phyloP scores from a whole-genome alignment of 1,140 invertebrate species.

The Diabrotica virgifera region DNA sequence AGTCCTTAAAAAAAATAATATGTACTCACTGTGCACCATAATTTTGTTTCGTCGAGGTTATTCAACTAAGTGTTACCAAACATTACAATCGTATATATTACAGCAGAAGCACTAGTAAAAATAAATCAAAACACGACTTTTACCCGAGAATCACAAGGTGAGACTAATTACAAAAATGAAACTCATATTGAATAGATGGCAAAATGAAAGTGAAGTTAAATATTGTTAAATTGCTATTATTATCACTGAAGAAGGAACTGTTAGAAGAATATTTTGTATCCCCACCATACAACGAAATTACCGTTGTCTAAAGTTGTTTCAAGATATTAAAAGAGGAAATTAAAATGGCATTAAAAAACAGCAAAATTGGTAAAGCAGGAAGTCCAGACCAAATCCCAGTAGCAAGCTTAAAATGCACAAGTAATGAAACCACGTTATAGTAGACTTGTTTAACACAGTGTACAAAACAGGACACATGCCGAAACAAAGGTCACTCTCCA shows the following conservation, averaged over 20 bases:
- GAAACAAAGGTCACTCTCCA: too few species aligned
- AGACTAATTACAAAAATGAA: conserved; percentile 9
- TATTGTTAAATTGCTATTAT: conserved; percentile 4
- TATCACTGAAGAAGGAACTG: neutral
- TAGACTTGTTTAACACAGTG: too few species aligned
- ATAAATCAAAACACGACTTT: conserved; percentile 7
- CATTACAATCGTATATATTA: neutral
- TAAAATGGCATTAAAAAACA: too few species aligned
- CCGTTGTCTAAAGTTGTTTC: too few species aligned
- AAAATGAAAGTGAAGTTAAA: conserved; percentile 7
- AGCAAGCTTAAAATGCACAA: too few species aligned
- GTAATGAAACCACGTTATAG: too few species aligned
- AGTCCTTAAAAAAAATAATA: neutral
- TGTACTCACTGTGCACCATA: neutral
- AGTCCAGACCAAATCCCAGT: too few species aligned
- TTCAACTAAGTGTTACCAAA: neutral
- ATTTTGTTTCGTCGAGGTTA: neutral
- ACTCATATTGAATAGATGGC: neutral
- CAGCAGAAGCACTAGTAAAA: too few species aligned
- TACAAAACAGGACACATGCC: too few species aligned
- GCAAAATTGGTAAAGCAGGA: too few species aligned
- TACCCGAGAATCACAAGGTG: conserved; percentile 9
- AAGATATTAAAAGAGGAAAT: too few species aligned
- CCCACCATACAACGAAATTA: neutral
- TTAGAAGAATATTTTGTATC: neutral